Evolutionary conservation across 1,140 invertebrate species (phyloP).

Genomic region (Forficula auricularia): DNA sequence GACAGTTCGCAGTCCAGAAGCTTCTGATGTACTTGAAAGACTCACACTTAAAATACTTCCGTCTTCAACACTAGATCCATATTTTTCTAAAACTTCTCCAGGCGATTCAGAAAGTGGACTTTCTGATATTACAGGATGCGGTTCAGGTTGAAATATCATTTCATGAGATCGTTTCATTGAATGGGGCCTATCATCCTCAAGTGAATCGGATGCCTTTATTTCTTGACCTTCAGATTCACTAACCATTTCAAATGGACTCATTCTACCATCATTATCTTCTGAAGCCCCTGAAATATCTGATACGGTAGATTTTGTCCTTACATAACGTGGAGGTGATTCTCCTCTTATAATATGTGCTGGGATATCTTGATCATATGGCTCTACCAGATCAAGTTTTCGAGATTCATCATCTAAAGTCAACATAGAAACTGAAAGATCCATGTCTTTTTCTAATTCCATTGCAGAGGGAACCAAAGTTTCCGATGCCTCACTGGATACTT

Average conservation of each 20-base stretch:
- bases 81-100: conserved; percentile 23
- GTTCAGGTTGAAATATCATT: conserved; percentile 70
- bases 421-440: conserved; percentile 17
- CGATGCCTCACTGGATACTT: conserved; percentile 67
- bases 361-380: conserved; percentile 34
- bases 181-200: conserved; percentile 12
- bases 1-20: conserved; percentile 30
- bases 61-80: conserved; percentile 36
- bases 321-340: conserved; percentile 15
- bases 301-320: conserved; percentile 15
- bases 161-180: conserved; percentile 71
- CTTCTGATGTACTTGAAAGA: conserved; percentile 34
- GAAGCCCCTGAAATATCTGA: conserved; percentile 14
- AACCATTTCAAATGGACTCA: conserved; percentile 27
- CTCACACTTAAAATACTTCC: conserved; percentile 34
- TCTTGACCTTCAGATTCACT: conserved; percentile 24
- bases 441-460: conserved; percentile 30
- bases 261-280: conserved; percentile 16
- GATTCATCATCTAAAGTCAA: conserved; percentile 13
- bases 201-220: conserved; percentile 2
- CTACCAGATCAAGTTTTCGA: conserved; percentile 21
- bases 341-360: conserved; percentile 24
- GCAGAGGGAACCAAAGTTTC: conserved; percentile 72
- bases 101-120: conserved; percentile 15
- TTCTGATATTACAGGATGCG: conserved; percentile 23